Conservation (phyloP, 2,113 vertebrate genomes). For the Sialia sialis region DNA sequence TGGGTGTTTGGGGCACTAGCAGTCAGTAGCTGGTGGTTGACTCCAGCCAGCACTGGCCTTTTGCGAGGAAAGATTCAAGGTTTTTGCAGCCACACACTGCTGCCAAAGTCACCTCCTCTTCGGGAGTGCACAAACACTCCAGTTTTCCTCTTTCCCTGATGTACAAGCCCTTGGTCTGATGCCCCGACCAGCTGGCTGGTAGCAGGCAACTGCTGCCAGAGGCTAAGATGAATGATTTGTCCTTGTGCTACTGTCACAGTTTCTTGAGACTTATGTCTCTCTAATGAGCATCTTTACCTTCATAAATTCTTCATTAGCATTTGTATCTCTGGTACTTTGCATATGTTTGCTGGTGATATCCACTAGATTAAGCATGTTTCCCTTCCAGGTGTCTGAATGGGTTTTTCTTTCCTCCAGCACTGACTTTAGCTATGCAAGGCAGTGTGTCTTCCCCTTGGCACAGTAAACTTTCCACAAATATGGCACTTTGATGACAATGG, state of each 20-base stretch:
- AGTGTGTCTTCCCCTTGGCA: not conserved
- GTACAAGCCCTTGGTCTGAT: not conserved
- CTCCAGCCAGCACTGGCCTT: not conserved
- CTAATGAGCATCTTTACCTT: not conserved
- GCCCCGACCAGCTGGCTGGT: rapidly evolving
- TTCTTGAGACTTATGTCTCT: not conserved
- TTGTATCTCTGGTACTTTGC: not conserved
- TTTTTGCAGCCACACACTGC: not conserved
- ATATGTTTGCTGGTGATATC: not conserved
- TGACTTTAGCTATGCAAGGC: not conserved
- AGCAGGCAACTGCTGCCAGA: not conserved
- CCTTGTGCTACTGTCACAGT: not conserved
- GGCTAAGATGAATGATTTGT: not conserved
- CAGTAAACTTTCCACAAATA: rapidly evolving
- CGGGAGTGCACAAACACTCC: too few relatives aligned
- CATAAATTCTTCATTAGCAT: not conserved
- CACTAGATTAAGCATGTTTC: not conserved
- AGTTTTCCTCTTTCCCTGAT: not conserved
- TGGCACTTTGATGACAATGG: not conserved
- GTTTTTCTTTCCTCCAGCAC: not conserved
- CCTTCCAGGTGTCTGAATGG: not conserved
- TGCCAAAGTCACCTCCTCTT: not conserved
- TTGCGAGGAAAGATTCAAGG: not conserved
- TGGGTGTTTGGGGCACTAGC: not conserved
- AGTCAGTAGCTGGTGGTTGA: rapidly evolving